Conservation (phyloP, 1,140 invertebrate species). For the Ladona fulva region DNA sequence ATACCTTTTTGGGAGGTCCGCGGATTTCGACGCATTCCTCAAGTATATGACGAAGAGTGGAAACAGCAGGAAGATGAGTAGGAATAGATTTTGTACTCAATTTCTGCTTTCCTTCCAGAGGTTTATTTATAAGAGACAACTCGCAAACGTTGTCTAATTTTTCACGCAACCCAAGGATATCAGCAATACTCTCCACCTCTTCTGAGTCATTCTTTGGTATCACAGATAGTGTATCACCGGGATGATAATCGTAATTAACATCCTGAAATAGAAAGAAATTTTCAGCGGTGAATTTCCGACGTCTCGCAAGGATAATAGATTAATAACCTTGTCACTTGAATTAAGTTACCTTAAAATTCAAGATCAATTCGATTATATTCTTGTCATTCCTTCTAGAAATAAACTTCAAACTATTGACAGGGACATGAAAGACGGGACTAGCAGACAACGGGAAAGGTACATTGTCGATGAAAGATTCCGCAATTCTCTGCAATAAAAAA, state of each 20-base stretch:
- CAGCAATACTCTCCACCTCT: background rate
- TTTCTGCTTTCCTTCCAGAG: background rate
- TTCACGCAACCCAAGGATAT: background rate
- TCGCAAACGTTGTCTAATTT: background rate
- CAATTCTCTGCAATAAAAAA: too few species aligned
- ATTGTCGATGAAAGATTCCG: too few species aligned
- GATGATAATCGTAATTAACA: background rate
- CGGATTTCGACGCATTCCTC: background rate
- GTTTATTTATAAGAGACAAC: background rate
- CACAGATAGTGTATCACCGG: background rate
- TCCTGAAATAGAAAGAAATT: background rate
- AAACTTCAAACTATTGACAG: too few species aligned
- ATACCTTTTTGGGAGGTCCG: background rate
- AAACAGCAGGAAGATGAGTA: background rate
- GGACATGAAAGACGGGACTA: too few species aligned
- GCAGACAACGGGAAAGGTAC: too few species aligned
- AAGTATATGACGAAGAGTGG: background rate
- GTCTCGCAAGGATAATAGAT: too few species aligned
- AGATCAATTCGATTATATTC: too few species aligned
- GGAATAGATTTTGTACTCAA: background rate
- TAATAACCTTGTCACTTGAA: too few species aligned
- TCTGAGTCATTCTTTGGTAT: background rate
- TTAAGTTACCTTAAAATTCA: too few species aligned
- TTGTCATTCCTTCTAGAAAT: too few species aligned
- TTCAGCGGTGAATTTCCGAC: too few species aligned